Percentiles rank a stretch among this genome's conserved stretches.
phyloP scores from a whole-genome alignment of 2,888 invertebrate genomes.

The Laspeyria flexula region DNA sequence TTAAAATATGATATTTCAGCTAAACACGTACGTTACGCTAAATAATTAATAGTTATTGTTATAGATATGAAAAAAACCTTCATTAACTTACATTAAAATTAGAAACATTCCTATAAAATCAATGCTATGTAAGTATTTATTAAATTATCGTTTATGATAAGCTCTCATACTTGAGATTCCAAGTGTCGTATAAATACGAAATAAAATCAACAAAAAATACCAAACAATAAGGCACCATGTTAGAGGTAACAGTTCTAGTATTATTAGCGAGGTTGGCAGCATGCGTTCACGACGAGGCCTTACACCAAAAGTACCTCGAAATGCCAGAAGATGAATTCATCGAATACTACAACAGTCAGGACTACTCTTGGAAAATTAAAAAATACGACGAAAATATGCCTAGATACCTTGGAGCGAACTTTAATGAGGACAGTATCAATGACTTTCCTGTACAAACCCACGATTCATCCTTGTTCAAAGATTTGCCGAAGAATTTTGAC shows the following conservation, averaged over 20 bases:
- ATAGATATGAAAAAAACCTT: too few relatives aligned
- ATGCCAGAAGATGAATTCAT: slow-evolving; percentile 20
- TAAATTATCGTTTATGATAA: too few relatives aligned
- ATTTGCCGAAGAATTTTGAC: slow-evolving; percentile 26
- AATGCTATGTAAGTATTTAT: too few relatives aligned
- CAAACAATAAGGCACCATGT: too few relatives aligned
- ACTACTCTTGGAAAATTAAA: slow-evolving; percentile 24
- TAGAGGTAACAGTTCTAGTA: neutral
- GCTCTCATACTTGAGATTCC: too few relatives aligned
- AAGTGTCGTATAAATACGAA: too few relatives aligned
- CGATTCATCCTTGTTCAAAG: neutral
- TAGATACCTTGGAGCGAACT: neutral
- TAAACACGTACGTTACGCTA: too few relatives aligned
- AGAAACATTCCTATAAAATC: too few relatives aligned
- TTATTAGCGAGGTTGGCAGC: neutral
- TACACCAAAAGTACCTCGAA: slow-evolving; percentile 2
- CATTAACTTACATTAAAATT: too few relatives aligned
- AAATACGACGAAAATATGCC: slow-evolving; percentile 1
- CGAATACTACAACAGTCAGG: slow-evolving; percentile 30
- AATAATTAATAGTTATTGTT: too few relatives aligned
- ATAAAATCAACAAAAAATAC: too few relatives aligned
- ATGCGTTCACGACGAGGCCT: slow-evolving; percentile 1
- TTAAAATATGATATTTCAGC: too few relatives aligned
- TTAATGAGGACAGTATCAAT: neutral
- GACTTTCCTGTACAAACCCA: neutral